These are phyloP conservation scores for Crocidura indochinensis DNA, from an alignment of 2,797 vertebrate species.

Conservation along the genomic window DNA sequence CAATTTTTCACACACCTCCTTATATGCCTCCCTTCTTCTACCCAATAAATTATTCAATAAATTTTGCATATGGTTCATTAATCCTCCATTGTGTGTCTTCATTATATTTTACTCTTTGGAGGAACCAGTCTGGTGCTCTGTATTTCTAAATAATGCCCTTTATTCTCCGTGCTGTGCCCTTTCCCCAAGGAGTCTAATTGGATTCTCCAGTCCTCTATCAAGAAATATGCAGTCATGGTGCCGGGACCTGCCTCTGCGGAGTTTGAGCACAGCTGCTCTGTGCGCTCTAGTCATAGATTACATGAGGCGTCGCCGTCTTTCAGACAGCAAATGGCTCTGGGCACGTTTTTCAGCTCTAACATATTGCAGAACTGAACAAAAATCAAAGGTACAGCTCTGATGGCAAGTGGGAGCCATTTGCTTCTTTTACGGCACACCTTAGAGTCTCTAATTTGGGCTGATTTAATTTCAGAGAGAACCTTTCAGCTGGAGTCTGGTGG, in stretches of 20 bases:
- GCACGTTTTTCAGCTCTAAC: conserved; percentile 77
- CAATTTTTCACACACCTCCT: conserved; percentile 48
- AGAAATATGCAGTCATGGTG: conserved; percentile 73
- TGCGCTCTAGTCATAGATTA: conserved; percentile 79
- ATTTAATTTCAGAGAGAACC: conserved; percentile 68
- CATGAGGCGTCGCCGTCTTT: conserved; percentile 72
- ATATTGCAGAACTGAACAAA: conserved; percentile 79
- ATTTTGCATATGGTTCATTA: conserved; percentile 68
- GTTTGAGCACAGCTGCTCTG: conserved; percentile 76
- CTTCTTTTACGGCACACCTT: conserved; percentile 77
- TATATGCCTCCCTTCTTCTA: conserved; percentile 26
- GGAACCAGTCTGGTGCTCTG: conserved; percentile 44
- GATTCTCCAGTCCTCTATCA: conserved; percentile 73
- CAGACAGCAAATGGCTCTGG: conserved; percentile 78
- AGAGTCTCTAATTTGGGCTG: conserved; percentile 70
- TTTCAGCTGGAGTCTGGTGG: conserved; percentile 41
- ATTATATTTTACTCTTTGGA: not conserved
- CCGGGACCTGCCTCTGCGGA: conserved; percentile 63
- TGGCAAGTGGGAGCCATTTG: conserved; percentile 72
- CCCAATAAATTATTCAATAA: conserved; percentile 68
- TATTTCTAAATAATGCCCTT: conserved; percentile 68
- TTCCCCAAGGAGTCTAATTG: conserved; percentile 72
- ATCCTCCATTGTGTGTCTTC: conserved; percentile 12
- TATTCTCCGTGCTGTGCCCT: conserved; percentile 2
- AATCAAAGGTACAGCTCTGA: conserved; percentile 78